Evolutionary conservation across 2,113 vertebrate species (phyloP).

Genomic region (Anhinga anhinga): DNA sequence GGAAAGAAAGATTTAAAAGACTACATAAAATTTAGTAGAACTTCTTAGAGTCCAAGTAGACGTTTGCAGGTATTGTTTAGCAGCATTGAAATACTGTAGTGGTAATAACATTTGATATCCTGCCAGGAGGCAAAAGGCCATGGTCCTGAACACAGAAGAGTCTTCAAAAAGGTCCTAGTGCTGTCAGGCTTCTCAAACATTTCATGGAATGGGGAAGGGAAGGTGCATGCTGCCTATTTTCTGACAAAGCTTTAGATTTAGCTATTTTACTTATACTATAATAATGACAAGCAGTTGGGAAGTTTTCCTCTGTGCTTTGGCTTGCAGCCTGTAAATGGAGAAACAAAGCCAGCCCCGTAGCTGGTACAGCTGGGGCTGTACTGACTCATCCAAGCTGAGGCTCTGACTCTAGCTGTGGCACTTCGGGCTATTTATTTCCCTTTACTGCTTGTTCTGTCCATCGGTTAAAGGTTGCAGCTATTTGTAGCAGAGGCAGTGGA

Average conservation of each 20-base stretch:
- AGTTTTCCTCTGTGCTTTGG: background rate
- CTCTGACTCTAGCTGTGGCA: background rate
- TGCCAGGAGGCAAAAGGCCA: background rate
- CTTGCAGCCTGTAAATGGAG: background rate
- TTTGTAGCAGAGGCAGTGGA: background rate
- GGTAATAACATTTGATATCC: background rate
- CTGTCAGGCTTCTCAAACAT: background rate
- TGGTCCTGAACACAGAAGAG: background rate
- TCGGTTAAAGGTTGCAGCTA: background rate
- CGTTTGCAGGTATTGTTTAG: background rate
- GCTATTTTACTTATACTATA: rapidly evolving
- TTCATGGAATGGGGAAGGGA: background rate
- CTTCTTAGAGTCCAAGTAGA: background rate
- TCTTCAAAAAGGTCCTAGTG: background rate
- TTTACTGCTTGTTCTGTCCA: background rate
- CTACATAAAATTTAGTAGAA: background rate
- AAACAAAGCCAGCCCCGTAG: background rate
- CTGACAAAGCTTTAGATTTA: background rate
- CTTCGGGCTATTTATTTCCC: background rate
- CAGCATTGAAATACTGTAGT: background rate
- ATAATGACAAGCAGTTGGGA: background rate
- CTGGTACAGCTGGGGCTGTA: constrained; percentile 8
- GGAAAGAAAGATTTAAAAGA: background rate
- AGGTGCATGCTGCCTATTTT: background rate
- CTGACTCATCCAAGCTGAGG: background rate